Evolutionary conservation across 2,797 vertebrate genomes (phyloP).

Genomic region (Aplochiton taeniatus): DNA sequence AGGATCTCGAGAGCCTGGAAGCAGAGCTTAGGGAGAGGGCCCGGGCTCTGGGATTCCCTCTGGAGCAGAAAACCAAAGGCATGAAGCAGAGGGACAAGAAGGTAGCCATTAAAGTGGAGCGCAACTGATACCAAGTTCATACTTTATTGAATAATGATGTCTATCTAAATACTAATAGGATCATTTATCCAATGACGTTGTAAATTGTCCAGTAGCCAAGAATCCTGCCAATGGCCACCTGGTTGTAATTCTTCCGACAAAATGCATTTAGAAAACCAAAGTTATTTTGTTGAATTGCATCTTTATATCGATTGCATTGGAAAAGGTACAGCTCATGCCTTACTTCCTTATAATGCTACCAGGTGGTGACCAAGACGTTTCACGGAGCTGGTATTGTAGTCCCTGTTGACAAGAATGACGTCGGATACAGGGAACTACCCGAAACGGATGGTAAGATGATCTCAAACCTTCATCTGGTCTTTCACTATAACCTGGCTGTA

Average conservation of each 20-base stretch:
- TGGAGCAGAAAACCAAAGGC: constrained; percentile 86
- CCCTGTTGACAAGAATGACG: constrained; percentile 93
- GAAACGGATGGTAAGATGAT: constrained; percentile 86
- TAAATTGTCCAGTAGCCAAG: too few relatives aligned
- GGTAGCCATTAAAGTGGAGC: constrained; percentile 60
- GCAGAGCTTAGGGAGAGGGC: constrained; percentile 80
- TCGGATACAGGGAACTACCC: constrained; percentile 95
- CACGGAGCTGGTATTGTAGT: constrained; percentile 93
- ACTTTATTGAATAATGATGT: too few relatives aligned
- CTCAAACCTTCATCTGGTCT: not conserved
- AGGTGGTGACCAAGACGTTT: constrained; percentile 96
- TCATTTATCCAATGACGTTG: too few relatives aligned
- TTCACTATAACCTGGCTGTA: not conserved
- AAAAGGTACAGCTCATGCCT: too few relatives aligned
- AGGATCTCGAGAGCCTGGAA: constrained; percentile 77
- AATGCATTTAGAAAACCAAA: too few relatives aligned
- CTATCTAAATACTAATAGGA: too few relatives aligned
- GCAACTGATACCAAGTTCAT: too few relatives aligned
- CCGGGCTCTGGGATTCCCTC: constrained; percentile 79
- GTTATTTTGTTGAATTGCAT: too few relatives aligned
- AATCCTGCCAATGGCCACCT: too few relatives aligned
- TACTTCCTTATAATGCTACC: not conserved
- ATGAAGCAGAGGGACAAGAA: constrained; percentile 94
- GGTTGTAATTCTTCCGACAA: too few relatives aligned
- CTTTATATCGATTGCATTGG: too few relatives aligned